phyloP scores from a whole-genome alignment of 2,113 vertebrate species.

The Calidris pugnax region DNA sequence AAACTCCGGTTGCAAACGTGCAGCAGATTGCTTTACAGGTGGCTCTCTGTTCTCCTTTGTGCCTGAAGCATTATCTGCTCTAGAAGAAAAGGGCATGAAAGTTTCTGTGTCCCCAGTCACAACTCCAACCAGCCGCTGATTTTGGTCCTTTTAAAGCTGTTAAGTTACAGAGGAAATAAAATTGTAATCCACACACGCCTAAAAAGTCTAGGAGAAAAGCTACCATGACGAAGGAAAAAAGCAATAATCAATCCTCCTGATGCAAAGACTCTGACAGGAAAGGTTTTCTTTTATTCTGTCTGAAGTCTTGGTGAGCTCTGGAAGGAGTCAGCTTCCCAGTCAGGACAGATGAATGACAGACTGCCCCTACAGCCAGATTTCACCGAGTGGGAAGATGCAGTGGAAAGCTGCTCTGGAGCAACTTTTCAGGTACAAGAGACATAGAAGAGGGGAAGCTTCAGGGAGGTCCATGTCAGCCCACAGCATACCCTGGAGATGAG shows the following conservation, averaged over 20 bases:
- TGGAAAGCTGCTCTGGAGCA: not conserved
- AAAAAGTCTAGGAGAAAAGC: not conserved
- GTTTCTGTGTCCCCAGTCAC: not conserved
- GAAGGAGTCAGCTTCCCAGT: not conserved
- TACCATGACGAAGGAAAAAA: not conserved
- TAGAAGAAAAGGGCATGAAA: not conserved
- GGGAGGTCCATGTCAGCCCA: not conserved
- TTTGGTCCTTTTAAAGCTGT: not conserved
- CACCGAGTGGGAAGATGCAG: not conserved
- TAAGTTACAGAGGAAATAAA: not conserved
- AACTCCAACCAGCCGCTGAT: not conserved
- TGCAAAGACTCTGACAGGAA: not conserved
- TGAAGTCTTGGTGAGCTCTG: not conserved
- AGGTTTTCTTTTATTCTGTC: not conserved
- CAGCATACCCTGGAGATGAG: not conserved
- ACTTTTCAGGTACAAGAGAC: not conserved
- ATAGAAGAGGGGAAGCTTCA: not conserved
- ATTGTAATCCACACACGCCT: not conserved
- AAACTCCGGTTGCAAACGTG: not conserved
- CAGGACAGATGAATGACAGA: not conserved
- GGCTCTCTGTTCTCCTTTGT: rapidly evolving
- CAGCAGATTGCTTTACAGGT: not conserved
- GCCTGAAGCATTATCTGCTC: not conserved
- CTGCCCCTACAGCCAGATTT: not conserved
- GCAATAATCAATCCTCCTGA: not conserved